Evolutionary conservation across 1,140 invertebrate genomes (phyloP).

Genomic region (Nebria ingens): DNA sequence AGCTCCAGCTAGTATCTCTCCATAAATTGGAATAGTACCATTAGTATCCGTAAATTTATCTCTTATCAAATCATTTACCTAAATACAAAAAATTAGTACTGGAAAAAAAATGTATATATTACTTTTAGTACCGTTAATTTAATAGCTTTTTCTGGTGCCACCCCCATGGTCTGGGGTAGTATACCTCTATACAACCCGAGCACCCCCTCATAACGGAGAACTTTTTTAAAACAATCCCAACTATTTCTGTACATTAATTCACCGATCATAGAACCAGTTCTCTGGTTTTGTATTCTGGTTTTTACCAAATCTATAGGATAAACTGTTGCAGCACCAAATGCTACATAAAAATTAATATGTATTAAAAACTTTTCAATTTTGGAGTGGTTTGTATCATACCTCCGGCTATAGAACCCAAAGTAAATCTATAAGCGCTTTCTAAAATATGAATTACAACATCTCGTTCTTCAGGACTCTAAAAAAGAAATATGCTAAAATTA

Average conservation of each 20-base stretch:
- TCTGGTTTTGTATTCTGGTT: slow-evolving; percentile 95
- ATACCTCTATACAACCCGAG: slow-evolving; percentile 87
- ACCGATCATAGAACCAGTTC: slow-evolving; percentile 77
- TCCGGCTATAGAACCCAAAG: slow-evolving; percentile 84
- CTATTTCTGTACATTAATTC: slow-evolving; percentile 95
- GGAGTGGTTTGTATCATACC: slow-evolving; percentile 44
- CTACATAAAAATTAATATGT: slow-evolving; percentile 27
- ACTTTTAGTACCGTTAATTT: slow-evolving; percentile 70
- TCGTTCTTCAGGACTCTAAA: slow-evolving; percentile 70
- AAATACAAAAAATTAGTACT: slow-evolving; percentile 24
- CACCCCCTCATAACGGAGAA: slow-evolving; percentile 85
- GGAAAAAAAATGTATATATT: neutral
- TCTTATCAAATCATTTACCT: slow-evolving; percentile 81
- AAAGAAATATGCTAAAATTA: too few species aligned
- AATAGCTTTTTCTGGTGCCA: slow-evolving; percentile 96
- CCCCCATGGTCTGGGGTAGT: slow-evolving; percentile 88
- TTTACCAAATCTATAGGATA: slow-evolving; percentile 97
- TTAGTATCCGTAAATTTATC: slow-evolving; percentile 85
- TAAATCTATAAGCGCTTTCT: slow-evolving; percentile 83
- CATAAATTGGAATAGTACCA: slow-evolving; percentile 65
- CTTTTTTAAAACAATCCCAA: slow-evolving; percentile 76
- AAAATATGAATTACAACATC: slow-evolving; percentile 70
- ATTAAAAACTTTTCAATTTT: neutral
- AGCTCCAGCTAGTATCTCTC: slow-evolving; percentile 80
- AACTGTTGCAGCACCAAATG: slow-evolving; percentile 89